phyloP scores from a whole-genome alignment of 2,113 vertebrate species.

The Nesogale talazaci region DNA sequence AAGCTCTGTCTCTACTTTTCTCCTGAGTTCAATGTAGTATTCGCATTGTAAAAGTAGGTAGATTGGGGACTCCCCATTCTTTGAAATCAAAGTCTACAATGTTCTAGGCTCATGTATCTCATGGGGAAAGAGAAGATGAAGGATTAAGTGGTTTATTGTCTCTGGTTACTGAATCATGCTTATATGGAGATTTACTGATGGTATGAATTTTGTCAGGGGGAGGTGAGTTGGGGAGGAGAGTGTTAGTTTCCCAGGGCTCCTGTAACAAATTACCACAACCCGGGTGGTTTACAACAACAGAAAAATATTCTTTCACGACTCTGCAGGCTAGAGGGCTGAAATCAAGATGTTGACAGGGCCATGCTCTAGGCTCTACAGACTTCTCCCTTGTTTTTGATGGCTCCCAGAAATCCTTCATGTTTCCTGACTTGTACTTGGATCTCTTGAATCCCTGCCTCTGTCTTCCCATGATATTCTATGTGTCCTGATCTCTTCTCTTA shows the following conservation, averaged over 20 bases:
- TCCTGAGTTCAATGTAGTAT: background rate
- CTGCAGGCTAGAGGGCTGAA: background rate
- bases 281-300: background rate
- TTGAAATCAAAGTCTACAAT: background rate
- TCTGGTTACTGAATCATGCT: background rate
- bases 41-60: constrained; percentile 21
- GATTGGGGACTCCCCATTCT: background rate
- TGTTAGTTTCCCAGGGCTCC: background rate
- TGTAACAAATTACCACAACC: background rate
- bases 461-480: background rate
- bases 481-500: background rate
- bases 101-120: background rate
- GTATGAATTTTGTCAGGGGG: background rate
- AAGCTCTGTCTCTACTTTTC: background rate
- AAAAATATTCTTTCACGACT: background rate
- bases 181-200: background rate
- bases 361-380: background rate
- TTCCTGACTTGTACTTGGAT: background rate
- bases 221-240: background rate
- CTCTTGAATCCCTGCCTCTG: background rate
- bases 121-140: background rate
- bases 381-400: background rate
- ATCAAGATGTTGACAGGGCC: background rate
- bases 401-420: background rate
- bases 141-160: background rate